phyloP scores from a whole-genome alignment of 2,113 vertebrate genomes.

The Parotia lawesii region DNA sequence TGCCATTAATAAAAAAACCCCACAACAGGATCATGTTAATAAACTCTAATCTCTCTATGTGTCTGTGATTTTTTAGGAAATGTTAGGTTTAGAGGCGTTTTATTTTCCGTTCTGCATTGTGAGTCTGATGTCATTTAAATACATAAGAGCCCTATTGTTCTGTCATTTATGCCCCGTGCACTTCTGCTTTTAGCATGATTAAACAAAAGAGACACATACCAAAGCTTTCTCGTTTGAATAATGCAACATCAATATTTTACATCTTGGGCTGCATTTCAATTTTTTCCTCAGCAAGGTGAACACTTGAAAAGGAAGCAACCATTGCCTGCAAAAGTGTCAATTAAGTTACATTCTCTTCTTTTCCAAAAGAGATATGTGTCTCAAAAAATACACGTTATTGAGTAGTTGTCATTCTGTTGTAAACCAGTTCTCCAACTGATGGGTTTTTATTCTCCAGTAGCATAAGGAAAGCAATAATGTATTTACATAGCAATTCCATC shows the following conservation, averaged over 20 bases:
- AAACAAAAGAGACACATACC: conserved; percentile 51
- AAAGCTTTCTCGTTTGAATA: conserved; percentile 53
- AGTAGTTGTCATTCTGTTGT: conserved; percentile 24
- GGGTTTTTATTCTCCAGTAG: not conserved
- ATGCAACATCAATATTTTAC: conserved; percentile 61
- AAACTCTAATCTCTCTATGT: not conserved
- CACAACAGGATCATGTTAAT: not conserved
- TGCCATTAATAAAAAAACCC: not conserved
- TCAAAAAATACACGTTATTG: not conserved
- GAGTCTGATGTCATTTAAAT: conserved; percentile 52
- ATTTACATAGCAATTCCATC: not conserved
- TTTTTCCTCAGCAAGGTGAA: conserved; percentile 35
- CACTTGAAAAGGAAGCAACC: not conserved
- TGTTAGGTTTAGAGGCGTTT: conserved; percentile 25
- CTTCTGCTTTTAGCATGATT: conserved; percentile 66
- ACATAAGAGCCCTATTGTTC: conserved; percentile 56
- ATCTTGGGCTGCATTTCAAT: conserved; percentile 48
- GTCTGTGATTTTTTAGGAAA: conserved; percentile 29
- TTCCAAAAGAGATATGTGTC: not conserved
- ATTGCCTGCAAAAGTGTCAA: conserved; percentile 15
- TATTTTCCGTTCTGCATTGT: conserved; percentile 53
- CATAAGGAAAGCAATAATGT: not conserved
- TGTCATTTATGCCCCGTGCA: conserved; percentile 56
- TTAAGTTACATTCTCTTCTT: conserved; percentile 32
- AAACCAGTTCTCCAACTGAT: not conserved